Conservation (phyloP, 2,888 invertebrate species). For the Netelia inedita region DNA sequence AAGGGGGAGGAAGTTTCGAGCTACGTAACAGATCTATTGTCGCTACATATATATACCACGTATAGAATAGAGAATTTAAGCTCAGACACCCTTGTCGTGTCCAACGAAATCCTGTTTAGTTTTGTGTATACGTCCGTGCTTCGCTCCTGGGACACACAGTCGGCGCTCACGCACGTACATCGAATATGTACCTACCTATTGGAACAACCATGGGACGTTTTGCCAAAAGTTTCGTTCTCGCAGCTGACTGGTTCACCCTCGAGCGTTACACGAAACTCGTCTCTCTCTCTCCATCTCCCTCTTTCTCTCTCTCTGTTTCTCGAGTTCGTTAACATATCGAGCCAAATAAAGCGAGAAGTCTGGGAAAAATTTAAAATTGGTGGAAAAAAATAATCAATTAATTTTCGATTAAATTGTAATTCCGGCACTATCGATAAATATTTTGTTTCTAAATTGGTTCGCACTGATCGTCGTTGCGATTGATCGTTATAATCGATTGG, state of each 20-base stretch:
- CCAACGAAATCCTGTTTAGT: conserved; percentile 49
- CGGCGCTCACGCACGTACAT: conserved; percentile 52
- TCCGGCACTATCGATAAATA: too few relatives aligned
- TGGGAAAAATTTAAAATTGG: too few relatives aligned
- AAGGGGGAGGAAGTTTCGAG: conserved; percentile 37
- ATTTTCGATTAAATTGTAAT: too few relatives aligned
- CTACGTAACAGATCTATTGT: conserved; percentile 44
- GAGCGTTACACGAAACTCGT: conserved; percentile 10
- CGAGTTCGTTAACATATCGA: conserved; percentile 81
- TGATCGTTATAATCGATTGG: too few relatives aligned
- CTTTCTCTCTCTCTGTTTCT: conserved; percentile 48
- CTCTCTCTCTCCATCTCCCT: conserved; percentile 32
- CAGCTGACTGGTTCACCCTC: conserved; percentile 60
- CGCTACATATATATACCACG: conserved; percentile 4
- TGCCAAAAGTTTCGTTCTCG: conserved; percentile 75
- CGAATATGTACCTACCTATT: conserved; percentile 41
- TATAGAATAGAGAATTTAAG: conserved; percentile 9
- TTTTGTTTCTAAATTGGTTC: too few relatives aligned
- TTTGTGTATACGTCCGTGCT: conserved; percentile 18
- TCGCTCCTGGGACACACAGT: conserved; percentile 2
- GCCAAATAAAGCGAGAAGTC: conserved; percentile 13
- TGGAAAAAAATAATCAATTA: too few relatives aligned
- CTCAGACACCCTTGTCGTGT: conserved; percentile 45
- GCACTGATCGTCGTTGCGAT: too few relatives aligned
- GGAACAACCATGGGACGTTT: conserved; percentile 28